Base-by-base conservation (phyloP, 1,140 invertebrate genomes). In the Linepithema humile region DNA sequence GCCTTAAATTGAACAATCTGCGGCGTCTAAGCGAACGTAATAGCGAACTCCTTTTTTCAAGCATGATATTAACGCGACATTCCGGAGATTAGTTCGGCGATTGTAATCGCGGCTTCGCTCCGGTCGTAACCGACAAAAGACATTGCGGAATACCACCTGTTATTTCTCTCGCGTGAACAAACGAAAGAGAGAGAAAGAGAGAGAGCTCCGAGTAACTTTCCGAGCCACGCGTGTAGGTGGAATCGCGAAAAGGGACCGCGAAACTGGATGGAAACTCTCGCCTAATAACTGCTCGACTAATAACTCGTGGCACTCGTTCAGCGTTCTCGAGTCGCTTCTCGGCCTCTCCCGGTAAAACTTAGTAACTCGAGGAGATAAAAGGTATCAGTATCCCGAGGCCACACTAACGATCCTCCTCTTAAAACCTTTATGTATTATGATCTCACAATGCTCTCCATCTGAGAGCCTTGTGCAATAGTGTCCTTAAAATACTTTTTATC, bases 301-400 rank as follows among this genome's bases (percentile, higher is more conserved):
- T 90, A 90, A 90, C 83, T 85, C 80, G 84, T 50, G 69, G 12
- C 48, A 60, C 32, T 75, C 32, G 82, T 85, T 85, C 84, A 85
- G 82, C 89, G 88, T 91, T 88, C 77, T 80, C 83, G 48, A 65
- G 84, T 84, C 89, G 80, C 35, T 86, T 88, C 88, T 50, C 88
- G 88, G 75, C 88, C 32, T 43, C 84, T 87, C 48, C 78, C 65
- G 86, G 69, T 89, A 90, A 88, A 91, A 91, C 80, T 92, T 91
- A 88, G 84, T 88, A 91, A 92, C 86, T 91, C 82, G 85, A 89
- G 80, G 77, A 92, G 88, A 92, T 92, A 92, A 91, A 74, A 91
- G 85, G 70, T 88, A 75, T 82, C 86, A 73, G 69, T 85, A 72
- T 82, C 82, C 83, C 74, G 82, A 87, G 85, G 84, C 83, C 40